Conservation (phyloP, 2,888 invertebrate species). For the Pemphredon lugubris region DNA sequence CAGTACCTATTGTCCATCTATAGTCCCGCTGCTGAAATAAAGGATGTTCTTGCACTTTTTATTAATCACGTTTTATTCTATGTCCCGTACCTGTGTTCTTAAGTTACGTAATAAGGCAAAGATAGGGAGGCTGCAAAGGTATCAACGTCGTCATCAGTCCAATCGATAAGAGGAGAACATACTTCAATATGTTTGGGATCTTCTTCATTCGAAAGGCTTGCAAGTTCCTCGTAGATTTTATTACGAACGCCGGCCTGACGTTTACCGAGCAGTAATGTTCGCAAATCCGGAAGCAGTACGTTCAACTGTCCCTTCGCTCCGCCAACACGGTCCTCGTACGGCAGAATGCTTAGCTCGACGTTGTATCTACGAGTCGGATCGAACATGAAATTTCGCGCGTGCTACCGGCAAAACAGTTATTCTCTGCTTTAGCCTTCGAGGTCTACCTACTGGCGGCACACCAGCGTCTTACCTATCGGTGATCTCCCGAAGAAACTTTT, state of each 20-base stretch:
- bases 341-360: not conserved
- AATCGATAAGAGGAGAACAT: constrained; percentile 55
- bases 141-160: constrained; percentile 62
- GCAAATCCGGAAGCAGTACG: constrained; percentile 49
- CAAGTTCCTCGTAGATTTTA: constrained; percentile 3
- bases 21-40: too few species aligned
- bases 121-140: constrained; percentile 60
- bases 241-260: constrained; percentile 12
- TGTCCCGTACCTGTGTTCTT: too few species aligned
- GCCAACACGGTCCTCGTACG: constrained; percentile 13
- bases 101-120: constrained; percentile 60
- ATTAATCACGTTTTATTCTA: too few species aligned
- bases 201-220: constrained; percentile 9
- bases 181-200: constrained; percentile 13
- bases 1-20: too few species aligned
- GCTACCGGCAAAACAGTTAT: too few species aligned
- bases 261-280: constrained; percentile 59
- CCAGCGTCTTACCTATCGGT: constrained; percentile 46
- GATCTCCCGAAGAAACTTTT: constrained; percentile 44
- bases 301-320: constrained; percentile 33
- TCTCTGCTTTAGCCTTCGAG: too few species aligned
- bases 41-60: too few species aligned
- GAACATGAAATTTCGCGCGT: too few species aligned
- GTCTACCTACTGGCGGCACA: too few species aligned
- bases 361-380: too few species aligned